These are phyloP conservation scores for Drosophila miranda DNA, from an alignment of 1,140 invertebrate genomes.

Conservation along the genomic window DNA sequence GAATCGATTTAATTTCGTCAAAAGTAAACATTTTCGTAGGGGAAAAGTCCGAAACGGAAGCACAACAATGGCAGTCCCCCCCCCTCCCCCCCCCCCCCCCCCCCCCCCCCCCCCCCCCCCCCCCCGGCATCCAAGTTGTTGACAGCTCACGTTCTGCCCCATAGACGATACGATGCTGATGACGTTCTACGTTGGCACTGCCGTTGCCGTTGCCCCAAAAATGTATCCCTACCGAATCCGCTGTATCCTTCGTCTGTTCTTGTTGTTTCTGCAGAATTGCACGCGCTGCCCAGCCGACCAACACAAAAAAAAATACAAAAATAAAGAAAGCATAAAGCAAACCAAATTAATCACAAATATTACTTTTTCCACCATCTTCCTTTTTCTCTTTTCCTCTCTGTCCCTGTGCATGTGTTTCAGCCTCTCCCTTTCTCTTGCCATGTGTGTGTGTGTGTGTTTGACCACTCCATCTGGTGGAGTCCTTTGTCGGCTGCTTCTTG, in stretches of 20 bases:
- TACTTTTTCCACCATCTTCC: conserved; percentile 43
- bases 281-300: conserved; percentile 58
- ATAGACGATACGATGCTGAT: conserved; percentile 61
- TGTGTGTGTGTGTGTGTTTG: conserved; percentile 3
- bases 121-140: conserved; percentile 60
- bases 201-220: conserved; percentile 19
- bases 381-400: not conserved
- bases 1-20: conserved; percentile 78
- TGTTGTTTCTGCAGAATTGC: conserved; percentile 42
- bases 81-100: conserved; percentile 11
- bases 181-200: conserved; percentile 19
- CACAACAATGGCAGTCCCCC: conserved; percentile 24
- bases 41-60: conserved; percentile 10
- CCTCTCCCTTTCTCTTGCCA: not conserved
- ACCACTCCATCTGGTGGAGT: too few species aligned
- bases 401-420: not conserved
- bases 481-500: conserved; percentile 4
- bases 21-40: conserved; percentile 58
- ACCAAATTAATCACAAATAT: conserved; percentile 79
- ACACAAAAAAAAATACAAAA: conserved; percentile 42
- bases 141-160: conserved; percentile 74
- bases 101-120: not conserved
- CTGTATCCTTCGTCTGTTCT: conserved; percentile 5
- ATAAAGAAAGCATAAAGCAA: conserved; percentile 50
- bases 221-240: conserved; percentile 3